Evolutionary conservation across 2,888 invertebrate genomes (phyloP).

Genomic region (Periphyllus acericola): DNA sequence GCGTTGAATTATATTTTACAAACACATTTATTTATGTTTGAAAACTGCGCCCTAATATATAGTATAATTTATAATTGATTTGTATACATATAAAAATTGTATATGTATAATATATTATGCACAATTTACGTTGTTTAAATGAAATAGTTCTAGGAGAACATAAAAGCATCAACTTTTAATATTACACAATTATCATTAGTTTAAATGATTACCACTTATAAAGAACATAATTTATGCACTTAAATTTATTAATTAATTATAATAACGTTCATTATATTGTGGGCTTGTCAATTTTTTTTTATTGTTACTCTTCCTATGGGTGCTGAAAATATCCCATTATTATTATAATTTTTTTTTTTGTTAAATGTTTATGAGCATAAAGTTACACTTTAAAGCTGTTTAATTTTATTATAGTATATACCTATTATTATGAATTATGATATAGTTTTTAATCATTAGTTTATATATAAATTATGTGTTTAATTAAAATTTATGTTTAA

Average conservation of each 20-base stretch:
- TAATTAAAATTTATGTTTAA: conserved; percentile 33
- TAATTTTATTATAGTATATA: conserved; percentile 16
- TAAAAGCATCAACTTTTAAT: conserved; percentile 2
- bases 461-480: conserved; percentile 27
- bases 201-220: conserved; percentile 43
- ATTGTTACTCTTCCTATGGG: conserved; percentile 30
- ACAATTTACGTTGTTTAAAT: conserved; percentile 27
- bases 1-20: background rate
- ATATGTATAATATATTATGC: conserved; percentile 15
- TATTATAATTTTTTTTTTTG: conserved; percentile 6
- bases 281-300: conserved; percentile 45
- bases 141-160: conserved; percentile 5
- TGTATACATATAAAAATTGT: background rate
- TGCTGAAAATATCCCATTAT: conserved; percentile 27
- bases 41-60: background rate
- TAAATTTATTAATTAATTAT: conserved; percentile 26
- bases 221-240: conserved; percentile 44
- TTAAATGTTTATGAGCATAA: background rate
- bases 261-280: conserved; percentile 34
- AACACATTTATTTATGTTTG: background rate
- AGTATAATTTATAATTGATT: background rate
- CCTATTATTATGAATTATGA: background rate
- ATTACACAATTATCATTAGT: conserved; percentile 51
- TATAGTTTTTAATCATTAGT: conserved; percentile 32
- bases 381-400: conserved; percentile 18